These are phyloP conservation scores for Chelonia mydas DNA, from an alignment of 2,797 vertebrate genomes.

Conservation along the genomic window DNA sequence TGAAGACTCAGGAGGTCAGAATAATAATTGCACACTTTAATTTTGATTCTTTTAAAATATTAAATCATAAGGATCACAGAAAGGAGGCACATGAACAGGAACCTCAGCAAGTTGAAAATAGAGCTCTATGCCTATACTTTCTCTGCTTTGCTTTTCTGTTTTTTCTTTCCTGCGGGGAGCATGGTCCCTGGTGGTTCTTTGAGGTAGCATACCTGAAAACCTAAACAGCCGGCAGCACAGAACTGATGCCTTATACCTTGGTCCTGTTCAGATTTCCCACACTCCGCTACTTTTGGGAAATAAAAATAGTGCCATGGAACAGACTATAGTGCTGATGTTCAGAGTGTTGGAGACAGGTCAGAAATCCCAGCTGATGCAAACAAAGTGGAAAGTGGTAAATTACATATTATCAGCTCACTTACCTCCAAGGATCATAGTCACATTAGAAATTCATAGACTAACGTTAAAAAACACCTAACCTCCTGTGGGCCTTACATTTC, in stretches of 20 bases:
- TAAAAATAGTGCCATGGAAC: neutral
- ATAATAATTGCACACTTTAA: neutral
- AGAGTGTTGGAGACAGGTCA: neutral
- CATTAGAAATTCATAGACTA: neutral
- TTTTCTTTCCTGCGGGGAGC: neutral
- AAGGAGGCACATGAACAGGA: neutral
- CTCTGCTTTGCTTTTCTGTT: neutral
- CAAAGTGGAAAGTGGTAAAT: neutral
- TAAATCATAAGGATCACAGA: neutral
- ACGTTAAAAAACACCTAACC: neutral
- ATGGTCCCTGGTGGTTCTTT: neutral
- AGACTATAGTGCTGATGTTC: neutral
- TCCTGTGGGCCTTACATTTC: neutral
- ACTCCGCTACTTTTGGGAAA: neutral
- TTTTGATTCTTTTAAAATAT: neutral
- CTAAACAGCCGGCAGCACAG: neutral
- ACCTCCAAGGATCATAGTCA: neutral
- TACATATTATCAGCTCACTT: neutral
- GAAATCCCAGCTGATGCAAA: neutral
- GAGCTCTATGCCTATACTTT: neutral
- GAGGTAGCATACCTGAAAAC: neutral
- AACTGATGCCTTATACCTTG: neutral
- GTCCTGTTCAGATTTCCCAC: conserved; percentile 35
- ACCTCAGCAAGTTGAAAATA: neutral
- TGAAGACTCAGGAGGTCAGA: neutral